Base-by-base conservation (phyloP, 2,113 vertebrate genomes). In the Rafetus swinhoei region DNA sequence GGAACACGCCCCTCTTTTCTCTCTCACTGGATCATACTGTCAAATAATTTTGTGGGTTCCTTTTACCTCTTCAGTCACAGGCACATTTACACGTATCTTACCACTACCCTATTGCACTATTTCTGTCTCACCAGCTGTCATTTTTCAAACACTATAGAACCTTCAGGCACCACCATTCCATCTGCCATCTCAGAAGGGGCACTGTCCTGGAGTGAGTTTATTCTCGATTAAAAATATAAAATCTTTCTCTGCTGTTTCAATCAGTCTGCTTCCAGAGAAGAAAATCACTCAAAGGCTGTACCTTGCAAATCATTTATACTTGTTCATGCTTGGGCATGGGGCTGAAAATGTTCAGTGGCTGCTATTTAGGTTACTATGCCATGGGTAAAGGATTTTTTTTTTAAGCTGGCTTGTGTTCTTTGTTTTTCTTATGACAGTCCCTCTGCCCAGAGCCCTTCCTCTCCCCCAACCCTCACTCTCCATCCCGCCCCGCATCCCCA, bases 1-100 rank as follows among this genome's bases (percentile, higher is more conserved):
- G 85, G 91, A 94, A 93, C 83, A 80, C 87, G 90, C 84, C 93
- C 59, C 82, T 90, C 45, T 96, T 89, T 96, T 93, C 83, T 95
- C 69, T 92, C 24, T 45, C 85, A 82, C 89, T 90, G 91, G 90
- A 90, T 85, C 86, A 79, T 84, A 91, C 87, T 93, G 93, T 94
- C 88, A 96, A 86, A 88, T 87, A 50, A 82, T 95, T 95, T 92
- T 6, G 1, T 84, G 86, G 29, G 4, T 77, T 88, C 45, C 76
- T 52, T 77, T 84, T 84, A 85, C 88, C 91, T 84, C 92, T 82
- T 93, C 69, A 82, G 96, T 95, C 93, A 95, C 59, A 72, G 90
- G 93, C 95, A 87, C 95, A 93, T 92, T 92, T 90, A 86, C 76
- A 91, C 77, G 76, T 52, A 81, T 50, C 89, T 95, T 76, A 86